Evolutionary conservation across 1,140 invertebrate genomes (phyloP), one percentile per base, ranked within the genome.

Genomic region (Rhopalosiphum padi): DNA sequence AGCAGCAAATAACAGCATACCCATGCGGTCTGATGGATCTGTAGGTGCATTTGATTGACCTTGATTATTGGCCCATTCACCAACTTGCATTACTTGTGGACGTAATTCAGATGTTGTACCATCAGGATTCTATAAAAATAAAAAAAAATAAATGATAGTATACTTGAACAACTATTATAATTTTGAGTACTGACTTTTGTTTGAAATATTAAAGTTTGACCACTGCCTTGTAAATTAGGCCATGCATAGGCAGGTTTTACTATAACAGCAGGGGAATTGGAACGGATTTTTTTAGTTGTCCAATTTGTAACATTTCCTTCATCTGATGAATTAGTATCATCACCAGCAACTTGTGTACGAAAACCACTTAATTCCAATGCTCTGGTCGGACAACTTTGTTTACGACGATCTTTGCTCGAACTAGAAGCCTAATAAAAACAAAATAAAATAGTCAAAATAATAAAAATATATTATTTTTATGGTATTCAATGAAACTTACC

Each of bases 321-420:
- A 43, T 86, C 91, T 41, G 82, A 93, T 43, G 91, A 93, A 83
- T 93, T 86, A 86, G 91, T 93, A n/a, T 93, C 82, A 86, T 93
- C 91, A 41, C 91, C 77, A 90, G 89, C 46, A 86, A 93, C 91
- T 93, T 93, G 91, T 86, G 82, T 53, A 86, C 82, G 91, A 37
- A 93, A 93, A 41, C 91, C 91, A 51, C 93, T 94, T 51, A 94
- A 55, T 82, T 94, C 96, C 90, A 97, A 97, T 89, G 96, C 96
- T 94, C 96, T 96, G 89, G 97, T 96, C 3, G 97, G 97, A 95
- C 96, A 97, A 95, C 97, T 97, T 95, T 97, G 97, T 95, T 97
- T 97, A 94, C 97, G 96, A 87, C 97, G 96, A 94, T 96, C 96
- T 88, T 96, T 96, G 88, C 96, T 96, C 94, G 96, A 96, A 86